Percentiles rank a stretch among this genome's conserved stretches.
phyloP scores from a whole-genome alignment of 2,888 invertebrate genomes.

The Acronicta alni region DNA sequence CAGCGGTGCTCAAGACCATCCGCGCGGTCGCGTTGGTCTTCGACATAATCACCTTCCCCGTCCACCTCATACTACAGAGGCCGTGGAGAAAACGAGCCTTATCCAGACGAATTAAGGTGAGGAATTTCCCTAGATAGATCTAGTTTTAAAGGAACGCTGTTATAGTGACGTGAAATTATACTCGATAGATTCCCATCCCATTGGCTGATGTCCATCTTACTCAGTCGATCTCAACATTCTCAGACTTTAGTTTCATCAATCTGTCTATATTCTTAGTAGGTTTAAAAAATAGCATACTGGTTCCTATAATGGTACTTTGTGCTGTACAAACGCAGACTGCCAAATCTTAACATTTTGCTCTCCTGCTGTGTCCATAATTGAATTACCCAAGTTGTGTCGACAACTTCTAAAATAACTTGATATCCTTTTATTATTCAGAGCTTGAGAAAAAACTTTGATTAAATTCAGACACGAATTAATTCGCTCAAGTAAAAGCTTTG shows the following conservation, averaged over 20 bases:
- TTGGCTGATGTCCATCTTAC: no score
- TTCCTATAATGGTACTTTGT: no score
- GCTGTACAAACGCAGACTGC: no score
- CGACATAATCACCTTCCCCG: constrained; percentile 97
- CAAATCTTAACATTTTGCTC: constrained; percentile 9
- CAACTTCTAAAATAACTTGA: constrained; percentile 20
- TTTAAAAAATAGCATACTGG: no score
- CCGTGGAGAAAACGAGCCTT: constrained; percentile 95
- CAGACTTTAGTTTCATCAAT: no score
- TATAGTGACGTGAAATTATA: no score
- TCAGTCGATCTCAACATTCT: no score
- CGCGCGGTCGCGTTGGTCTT: constrained; percentile 95
- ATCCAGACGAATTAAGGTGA: constrained; percentile 94
- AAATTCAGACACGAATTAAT: constrained; percentile 26
- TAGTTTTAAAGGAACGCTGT: no score
- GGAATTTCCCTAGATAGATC: not conserved
- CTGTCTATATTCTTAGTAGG: no score
- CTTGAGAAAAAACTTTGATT: constrained; percentile 28
- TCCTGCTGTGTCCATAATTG: constrained; percentile 39
- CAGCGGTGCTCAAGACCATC: constrained; percentile 93
- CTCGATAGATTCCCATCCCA: no score
- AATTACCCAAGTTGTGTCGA: constrained; percentile 19
- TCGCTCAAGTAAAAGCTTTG: constrained; percentile 7
- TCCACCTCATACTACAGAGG: constrained; percentile 95
- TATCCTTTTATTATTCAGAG: constrained; percentile 21